Evolutionary conservation across 2,888 invertebrate species (phyloP).

Genomic region (Parnassius smintheus): DNA sequence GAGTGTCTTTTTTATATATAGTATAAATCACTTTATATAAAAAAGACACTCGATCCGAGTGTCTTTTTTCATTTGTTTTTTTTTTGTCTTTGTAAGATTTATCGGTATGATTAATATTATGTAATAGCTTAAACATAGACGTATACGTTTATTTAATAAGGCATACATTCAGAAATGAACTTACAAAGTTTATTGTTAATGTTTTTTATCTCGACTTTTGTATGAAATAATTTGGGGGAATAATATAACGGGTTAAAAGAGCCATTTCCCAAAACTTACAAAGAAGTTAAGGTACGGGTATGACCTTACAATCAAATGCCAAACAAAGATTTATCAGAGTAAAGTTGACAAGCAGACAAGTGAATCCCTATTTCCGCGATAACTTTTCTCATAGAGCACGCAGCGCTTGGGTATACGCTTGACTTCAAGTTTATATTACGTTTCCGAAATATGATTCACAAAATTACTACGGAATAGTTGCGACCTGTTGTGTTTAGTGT

Average conservation of each 20-base stretch:
- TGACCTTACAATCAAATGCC: slow-evolving; percentile 76
- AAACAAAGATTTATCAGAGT: slow-evolving; percentile 76
- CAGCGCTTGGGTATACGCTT: slow-evolving; percentile 32
- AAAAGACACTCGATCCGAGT: too few relatives aligned
- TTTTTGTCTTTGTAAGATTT: too few relatives aligned
- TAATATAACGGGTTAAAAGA: slow-evolving; percentile 57
- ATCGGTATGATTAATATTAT: too few relatives aligned
- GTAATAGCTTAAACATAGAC: too few relatives aligned
- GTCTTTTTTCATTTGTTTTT: too few relatives aligned
- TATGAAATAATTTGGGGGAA: slow-evolving; percentile 48
- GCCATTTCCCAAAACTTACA: slow-evolving; percentile 46
- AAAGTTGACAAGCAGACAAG: slow-evolving; percentile 79
- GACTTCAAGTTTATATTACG: slow-evolving; percentile 14
- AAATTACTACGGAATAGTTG: slow-evolving; percentile 1
- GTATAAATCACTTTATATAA: too few relatives aligned
- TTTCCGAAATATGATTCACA: slow-evolving; percentile 6
- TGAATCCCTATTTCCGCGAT: slow-evolving; percentile 61
- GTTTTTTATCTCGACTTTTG: not conserved
- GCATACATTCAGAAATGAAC: too few relatives aligned
- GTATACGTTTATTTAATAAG: too few relatives aligned
- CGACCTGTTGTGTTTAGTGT: not conserved
- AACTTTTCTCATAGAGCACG: slow-evolving; percentile 67
- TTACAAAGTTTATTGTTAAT: too few relatives aligned
- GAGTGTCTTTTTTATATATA: too few relatives aligned
- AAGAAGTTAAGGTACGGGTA: slow-evolving; percentile 49